Conservation (phyloP, 1,140 invertebrate species). For the Bradynema listronoti region DNA sequence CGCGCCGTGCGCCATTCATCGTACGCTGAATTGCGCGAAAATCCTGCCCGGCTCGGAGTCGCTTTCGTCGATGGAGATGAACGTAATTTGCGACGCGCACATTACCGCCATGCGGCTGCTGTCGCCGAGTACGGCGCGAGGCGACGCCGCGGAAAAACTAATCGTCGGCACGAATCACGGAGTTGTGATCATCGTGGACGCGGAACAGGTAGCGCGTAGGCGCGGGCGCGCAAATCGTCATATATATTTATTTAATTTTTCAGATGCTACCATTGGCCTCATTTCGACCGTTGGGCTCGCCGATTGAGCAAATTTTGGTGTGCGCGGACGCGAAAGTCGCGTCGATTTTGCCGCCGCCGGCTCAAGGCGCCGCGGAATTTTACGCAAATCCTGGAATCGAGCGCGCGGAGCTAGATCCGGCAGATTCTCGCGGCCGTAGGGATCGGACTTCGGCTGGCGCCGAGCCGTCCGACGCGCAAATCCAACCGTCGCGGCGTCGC, state of each 20-base stretch:
- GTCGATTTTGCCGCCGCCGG: too few species aligned
- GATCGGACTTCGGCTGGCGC: too few species aligned
- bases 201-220: conserved; percentile 11
- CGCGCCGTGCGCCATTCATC: conserved; percentile 9
- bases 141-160: conserved; percentile 22
- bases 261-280: conserved; percentile 34
- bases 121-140: background rate
- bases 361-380: too few species aligned
- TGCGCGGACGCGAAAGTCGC: too few species aligned
- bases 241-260: conserved; percentile 19
- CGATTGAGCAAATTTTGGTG: conserved; percentile 31
- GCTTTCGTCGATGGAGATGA: conserved; percentile 33
- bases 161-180: conserved; percentile 35
- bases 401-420: too few species aligned
- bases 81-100: conserved; percentile 23
- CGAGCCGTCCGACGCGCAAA: too few species aligned
- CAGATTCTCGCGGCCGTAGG: too few species aligned
- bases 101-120: conserved; percentile 12
- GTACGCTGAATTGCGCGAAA: conserved; percentile 35
- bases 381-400: too few species aligned
- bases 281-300: conserved; percentile 28
- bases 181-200: conserved; percentile 28
- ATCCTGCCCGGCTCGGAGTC: conserved; percentile 28
- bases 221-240: background rate
- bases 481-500: too few species aligned